A percentile compares a stretch with the other conserved stretches of the same genome.
These are phyloP conservation scores for Sparus aurata DNA, from an alignment of 2,797 vertebrate genomes.

Conservation along the genomic window DNA sequence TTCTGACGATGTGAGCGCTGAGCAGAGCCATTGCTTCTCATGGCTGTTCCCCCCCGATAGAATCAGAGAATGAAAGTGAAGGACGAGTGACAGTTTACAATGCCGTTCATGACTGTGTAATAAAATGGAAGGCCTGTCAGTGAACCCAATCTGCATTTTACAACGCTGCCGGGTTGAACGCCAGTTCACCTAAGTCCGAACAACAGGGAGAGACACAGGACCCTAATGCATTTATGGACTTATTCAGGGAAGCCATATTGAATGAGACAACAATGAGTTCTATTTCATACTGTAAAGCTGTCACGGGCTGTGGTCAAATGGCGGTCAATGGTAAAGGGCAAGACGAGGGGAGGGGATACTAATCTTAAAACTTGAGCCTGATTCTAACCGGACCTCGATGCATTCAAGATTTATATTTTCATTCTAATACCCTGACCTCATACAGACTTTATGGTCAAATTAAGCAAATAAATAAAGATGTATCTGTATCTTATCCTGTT, in stretches of 20 bases:
- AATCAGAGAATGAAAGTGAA: conserved; percentile 73
- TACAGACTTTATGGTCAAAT: not conserved
- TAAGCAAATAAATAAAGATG: not conserved
- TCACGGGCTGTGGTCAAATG: conserved; percentile 71
- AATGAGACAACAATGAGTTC: conserved; percentile 76
- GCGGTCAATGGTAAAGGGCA: conserved; percentile 81
- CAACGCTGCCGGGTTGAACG: conserved; percentile 79
- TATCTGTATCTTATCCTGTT: not conserved
- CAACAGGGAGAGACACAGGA: conserved; percentile 74
- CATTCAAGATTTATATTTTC: not conserved
- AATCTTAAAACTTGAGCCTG: conserved; percentile 1
- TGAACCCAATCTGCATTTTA: conserved; percentile 89
- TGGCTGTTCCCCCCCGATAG: conserved; percentile 23
- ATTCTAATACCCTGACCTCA: not conserved
- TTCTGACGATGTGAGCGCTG: not conserved
- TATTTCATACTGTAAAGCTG: conserved; percentile 83
- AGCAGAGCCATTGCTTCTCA: conserved; percentile 12
- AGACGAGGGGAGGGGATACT: conserved; percentile 34
- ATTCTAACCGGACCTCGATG: not conserved
- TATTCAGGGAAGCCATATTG: conserved; percentile 79
- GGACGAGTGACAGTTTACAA: conserved; percentile 79
- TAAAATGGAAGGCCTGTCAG: conserved; percentile 82
- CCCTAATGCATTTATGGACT: conserved; percentile 81
- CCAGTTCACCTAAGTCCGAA: conserved; percentile 77
- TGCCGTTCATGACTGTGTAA: conserved; percentile 77